Evolutionary conservation across 2,888 invertebrate genomes (phyloP), one percentile per base, ranked within the genome.

Genomic region (Tridacna gigas): DNA sequence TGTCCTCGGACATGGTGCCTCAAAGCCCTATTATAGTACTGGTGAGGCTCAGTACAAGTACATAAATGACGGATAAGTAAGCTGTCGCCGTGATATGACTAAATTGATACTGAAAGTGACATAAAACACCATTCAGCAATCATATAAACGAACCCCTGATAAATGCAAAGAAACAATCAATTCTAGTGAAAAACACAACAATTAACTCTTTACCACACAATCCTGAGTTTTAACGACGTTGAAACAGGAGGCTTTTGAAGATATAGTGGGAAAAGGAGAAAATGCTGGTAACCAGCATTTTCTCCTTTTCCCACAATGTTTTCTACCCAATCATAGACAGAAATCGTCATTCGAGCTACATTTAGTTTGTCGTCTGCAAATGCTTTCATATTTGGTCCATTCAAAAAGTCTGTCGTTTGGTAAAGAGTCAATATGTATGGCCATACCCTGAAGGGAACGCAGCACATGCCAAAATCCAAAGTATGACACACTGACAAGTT

Each of bases 211-310:
- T 26, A 25, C 25, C 25, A 22, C 25, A 28, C 65, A 65, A 26
- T 28, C 4, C n/a, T 4, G 1, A 20, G 2, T n/a, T 20, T 5
- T n/a, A 9, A n/a, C 18, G 18, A 1, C n/a, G 2, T 3, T 56
- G n/a, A 56, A 9, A 56, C 1, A 56, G 20, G 9, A 56, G n/a
- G 2, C n/a, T 56, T 56, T 20, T 56, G 56, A 56, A 20, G 9
- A 56, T 4, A n/a, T 9, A 3, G 18, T 56, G 18, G n/a, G 56
- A 56, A 56, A 56, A 20, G 18, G 56, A 56, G 56, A 56, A 56
- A 56, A 56, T 56, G 56, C n/a, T 56, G 56, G 56, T 56, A 18
- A 56, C 56, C 18, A 56, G 56, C 56, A 56, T n/a, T 56, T 56
- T 56, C 56, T 20, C n/a, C 56, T 56, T 56, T 56, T 56, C n/a